Conservation (phyloP, 2,797 vertebrate species). For the Sebastes goodei region DNA sequence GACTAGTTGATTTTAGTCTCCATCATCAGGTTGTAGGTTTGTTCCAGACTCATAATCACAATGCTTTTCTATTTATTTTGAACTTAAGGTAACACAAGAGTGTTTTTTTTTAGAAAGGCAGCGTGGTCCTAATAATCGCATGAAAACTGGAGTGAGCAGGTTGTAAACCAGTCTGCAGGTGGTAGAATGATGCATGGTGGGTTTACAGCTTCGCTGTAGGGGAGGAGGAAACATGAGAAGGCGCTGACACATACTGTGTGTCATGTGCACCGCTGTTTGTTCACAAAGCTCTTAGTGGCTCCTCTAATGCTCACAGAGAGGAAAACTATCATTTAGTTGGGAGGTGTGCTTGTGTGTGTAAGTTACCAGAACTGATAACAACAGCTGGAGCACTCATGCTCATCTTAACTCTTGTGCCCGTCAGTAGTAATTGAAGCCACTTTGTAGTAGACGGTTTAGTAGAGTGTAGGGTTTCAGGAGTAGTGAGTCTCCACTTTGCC, state of each 20-base stretch:
- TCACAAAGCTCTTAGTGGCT: slow-evolving; percentile 50
- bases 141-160: not conserved
- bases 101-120: not conserved
- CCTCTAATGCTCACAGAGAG: slow-evolving; percentile 12
- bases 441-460: slow-evolving; percentile 34
- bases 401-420: not conserved
- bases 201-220: slow-evolving; percentile 26
- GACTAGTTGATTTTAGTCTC: not conserved
- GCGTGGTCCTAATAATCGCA: not conserved
- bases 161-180: not conserved
- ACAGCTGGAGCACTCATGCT: slow-evolving; percentile 33
- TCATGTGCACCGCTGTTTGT: slow-evolving; percentile 48
- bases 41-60: slow-evolving; percentile 7
- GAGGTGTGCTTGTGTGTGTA: slow-evolving; percentile 8
- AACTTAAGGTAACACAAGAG: too few species aligned
- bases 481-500: not conserved
- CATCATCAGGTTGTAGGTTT: not conserved
- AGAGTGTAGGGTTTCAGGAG: slow-evolving; percentile 24
- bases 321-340: slow-evolving; percentile 53
- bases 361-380: slow-evolving; percentile 36
- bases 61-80: not conserved
- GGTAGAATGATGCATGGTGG: slow-evolving; percentile 24
- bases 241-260: slow-evolving; percentile 52
- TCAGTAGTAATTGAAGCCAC: slow-evolving; percentile 42
- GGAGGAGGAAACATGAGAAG: slow-evolving; percentile 55